Evolutionary conservation across 2,113 vertebrate species (phyloP), one percentile per base, ranked within the genome.

Genomic region (Pelmatolapia mariae): DNA sequence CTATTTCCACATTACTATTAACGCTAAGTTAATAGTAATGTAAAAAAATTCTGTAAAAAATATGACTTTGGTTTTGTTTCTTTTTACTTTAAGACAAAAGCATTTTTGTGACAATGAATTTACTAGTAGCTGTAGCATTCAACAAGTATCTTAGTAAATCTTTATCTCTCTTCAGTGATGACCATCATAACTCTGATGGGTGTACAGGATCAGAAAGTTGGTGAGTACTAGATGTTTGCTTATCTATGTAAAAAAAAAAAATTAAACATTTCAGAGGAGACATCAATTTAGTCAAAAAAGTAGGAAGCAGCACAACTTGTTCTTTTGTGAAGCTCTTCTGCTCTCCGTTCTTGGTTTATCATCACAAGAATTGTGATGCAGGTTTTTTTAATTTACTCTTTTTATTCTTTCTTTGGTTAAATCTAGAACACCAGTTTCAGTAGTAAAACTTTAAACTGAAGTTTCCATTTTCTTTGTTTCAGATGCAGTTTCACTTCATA

Each of bases 281-380:
- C 2, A 15, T 6, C 22, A 56, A 56, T 56, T 56, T 26, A 56
- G 54, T 4, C n/a, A 54, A 54, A 54, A 24, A 56, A 56, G 53
- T 56, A 56, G n/a, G 10, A 56, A 12, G 22, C 22, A 56, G 2
- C 3, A 57, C 2, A 54, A 54, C n/a, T 11, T 22, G n/a, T 24
- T 56, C 53, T 56, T 57, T 57, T 56, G n/a, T 56, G 53, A 56
- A 54, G 2, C 53, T 53, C 19, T 53, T 53, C 5, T 53, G 52
- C 5, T 53, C 19, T n/a, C 9, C 2, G 3, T n/a, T 53, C 50
- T n/a, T 53, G 50, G 19, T n/a, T 53, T 2, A 1, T 10, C 19
- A n/a, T 53, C 50, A 53, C 0, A 53, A 0, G 50, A 53, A 53
- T 53, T 53, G 10, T 10, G 38, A 38, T 38, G 0, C 52, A n/a